Percentiles rank a stretch among this genome's conserved stretches.
Conservation (phyloP, 2,888 invertebrate genomes). For the Vanessa cardui region DNA sequence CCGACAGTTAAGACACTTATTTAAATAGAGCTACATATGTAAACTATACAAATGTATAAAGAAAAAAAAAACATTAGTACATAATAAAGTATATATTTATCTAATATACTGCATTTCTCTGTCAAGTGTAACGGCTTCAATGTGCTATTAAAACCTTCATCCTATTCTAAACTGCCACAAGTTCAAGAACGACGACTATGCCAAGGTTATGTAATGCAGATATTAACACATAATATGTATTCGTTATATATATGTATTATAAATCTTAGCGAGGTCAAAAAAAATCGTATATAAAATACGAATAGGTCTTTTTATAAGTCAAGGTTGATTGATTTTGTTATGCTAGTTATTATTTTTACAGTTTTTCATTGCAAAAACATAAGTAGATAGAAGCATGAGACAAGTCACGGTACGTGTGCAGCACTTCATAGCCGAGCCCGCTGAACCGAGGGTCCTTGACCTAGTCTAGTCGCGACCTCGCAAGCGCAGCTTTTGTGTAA, state of each 20-base stretch:
- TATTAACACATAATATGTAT: background rate
- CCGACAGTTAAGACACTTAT: background rate
- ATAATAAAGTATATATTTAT: background rate
- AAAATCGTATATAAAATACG: conserved; percentile 1
- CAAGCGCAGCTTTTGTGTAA: conserved; percentile 24
- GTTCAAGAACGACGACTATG: conserved; percentile 7
- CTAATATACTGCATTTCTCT: background rate
- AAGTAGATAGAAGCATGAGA: background rate
- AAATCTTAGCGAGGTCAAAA: background rate
- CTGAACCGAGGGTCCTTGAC: conserved; percentile 38
- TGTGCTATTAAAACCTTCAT: background rate
- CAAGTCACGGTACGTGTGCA: conserved; percentile 15
- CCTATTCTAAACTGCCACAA: background rate
- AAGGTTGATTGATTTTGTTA: too few species aligned
- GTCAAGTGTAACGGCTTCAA: background rate
- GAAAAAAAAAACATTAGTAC: background rate
- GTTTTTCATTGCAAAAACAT: background rate
- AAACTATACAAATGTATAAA: background rate
- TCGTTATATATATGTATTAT: background rate
- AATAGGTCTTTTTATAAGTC: too few species aligned
- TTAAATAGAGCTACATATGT: background rate
- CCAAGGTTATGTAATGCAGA: conserved; percentile 9
- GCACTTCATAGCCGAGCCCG: conserved; percentile 16
- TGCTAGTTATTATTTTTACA: background rate
- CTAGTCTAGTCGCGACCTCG: conserved; percentile 33